Base-by-base conservation (phyloP, 2,113 vertebrate genomes). In the Bos javanicus region DNA sequence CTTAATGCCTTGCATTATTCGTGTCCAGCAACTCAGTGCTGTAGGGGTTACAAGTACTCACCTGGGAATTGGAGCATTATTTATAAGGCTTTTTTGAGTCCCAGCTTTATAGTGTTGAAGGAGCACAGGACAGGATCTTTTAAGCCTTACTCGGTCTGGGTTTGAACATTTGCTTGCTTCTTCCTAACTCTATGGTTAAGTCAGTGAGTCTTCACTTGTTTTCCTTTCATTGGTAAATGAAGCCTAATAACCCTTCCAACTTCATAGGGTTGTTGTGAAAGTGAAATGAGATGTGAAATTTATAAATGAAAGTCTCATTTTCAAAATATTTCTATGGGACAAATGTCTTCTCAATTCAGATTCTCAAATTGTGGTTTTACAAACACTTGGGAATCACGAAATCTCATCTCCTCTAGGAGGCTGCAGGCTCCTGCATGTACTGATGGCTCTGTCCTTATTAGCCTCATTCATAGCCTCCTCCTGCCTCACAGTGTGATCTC, bases 301-400 rank as follows among this genome's bases (percentile, higher is more conserved):
- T 54, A 50, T 82, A 97, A 97, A 54, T 74, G 81, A 96, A 96
- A 85, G 36, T 88, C 28, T 88, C 85, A 52, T 39, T 97, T 94
- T 94, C n/a, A 64, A 48, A 39, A 82, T 83, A 67, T 76, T 82
- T 83, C 93, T 87, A 10, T 87, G 52, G 30, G 48, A 80, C 36
- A 95, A 54, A 82, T 48, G 33, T 50, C 91, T 86, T 82, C 33
- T 84, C 85, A 86, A 87, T 71, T 91, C 56, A 86, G 50, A 83
- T 56, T 88, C 46, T 95, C 59, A 64, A 19, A 89, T 50, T 95
- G 71, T n/a, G 83, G 89, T 64, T 90, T 56, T 33, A 52, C 13
- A 82, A 25, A 88, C 25, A 52, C 54, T 94, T 85, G 8, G 56
- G 71, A 87, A 82, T 88, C 13, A 16, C 0, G 21, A 62, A 48